phyloP scores from a whole-genome alignment of 2,888 invertebrate genomes.

The Augiades crinisus region DNA sequence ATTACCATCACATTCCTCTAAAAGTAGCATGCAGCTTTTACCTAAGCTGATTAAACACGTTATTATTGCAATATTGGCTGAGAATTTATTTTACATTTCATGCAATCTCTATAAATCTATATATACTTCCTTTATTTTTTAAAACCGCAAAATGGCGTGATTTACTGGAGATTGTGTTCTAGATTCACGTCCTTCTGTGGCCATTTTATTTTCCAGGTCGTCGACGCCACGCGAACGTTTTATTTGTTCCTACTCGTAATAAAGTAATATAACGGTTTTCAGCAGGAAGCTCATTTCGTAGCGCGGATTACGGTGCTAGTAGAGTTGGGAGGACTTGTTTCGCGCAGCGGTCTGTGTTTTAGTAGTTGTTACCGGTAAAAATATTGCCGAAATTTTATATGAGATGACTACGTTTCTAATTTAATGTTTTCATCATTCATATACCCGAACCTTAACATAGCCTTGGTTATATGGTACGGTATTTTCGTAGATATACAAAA shows the following conservation, averaged over 20 bases:
- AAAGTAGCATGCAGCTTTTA: too few species aligned
- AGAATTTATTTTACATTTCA: not conserved
- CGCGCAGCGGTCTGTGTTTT: conserved; percentile 6
- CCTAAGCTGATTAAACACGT: too few species aligned
- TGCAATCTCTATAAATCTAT: conserved; percentile 1
- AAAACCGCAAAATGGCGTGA: conserved; percentile 32
- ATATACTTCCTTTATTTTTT: not conserved
- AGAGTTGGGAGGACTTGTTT: conserved; percentile 16
- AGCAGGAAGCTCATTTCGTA: conserved; percentile 24
- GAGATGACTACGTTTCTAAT: too few species aligned
- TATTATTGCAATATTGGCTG: too few species aligned
- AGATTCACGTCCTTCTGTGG: conserved; percentile 51
- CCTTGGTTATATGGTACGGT: too few species aligned
- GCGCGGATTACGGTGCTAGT: conserved; percentile 14
- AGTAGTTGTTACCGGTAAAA: conserved; percentile 2
- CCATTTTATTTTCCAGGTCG: conserved; percentile 42
- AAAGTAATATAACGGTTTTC: conserved; percentile 33
- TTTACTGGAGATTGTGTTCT: conserved; percentile 53
- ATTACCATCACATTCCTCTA: too few species aligned
- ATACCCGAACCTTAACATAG: too few species aligned
- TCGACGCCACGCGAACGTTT: conserved; percentile 38
- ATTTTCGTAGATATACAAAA: too few species aligned
- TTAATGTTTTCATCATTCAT: too few species aligned
- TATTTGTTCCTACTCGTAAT: conserved; percentile 39
- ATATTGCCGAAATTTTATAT: not conserved